Base-by-base conservation (phyloP, 2,113 vertebrate species). In the Budorcas taxicolor region DNA sequence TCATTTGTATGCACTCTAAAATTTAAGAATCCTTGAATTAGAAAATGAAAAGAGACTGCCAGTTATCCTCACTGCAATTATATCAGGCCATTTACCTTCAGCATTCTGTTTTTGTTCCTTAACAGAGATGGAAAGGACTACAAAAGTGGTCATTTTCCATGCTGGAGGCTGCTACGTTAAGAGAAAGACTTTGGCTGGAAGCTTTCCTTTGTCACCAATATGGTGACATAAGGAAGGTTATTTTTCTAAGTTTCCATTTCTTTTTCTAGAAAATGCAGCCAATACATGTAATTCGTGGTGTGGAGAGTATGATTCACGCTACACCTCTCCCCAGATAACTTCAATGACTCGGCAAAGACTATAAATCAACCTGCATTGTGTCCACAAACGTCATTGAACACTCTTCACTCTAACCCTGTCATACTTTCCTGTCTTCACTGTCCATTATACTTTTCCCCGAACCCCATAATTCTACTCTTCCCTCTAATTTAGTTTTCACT, bases 251-350 rank as follows among this genome's bases (percentile, higher is more conserved):
- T 76, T 95, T 93, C 7, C 57, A 36, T 85, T 86, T 91, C 47
- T 91, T 19, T 33, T 91, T 97, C 60, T 91, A 40, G 40, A 95
- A 91, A 97, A 95, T 91, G 29, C 64, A 25, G 67, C 40, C 78
- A 93, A 57, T 52, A 60, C 14, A 80, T 87, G 12, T 50, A 94
- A 90, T 96, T 76, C 55, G 25, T 43, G 83, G 2, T 17, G 1
- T 94, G 67, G 80, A 91, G 33, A 81, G 7, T 45, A 81, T 74
- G 58, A 97, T 57, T 80, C 31, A 43, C 7, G 13, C 15, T 52
- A 29, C 14, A 52, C 12, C 12, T 87, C 36, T 64, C 27, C 74
- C 62, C 13, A 53, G 62, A 80, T 81, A 91, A 55, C 13, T 11
- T 33, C 12, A 52, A 8, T 76, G 58, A 8, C 14, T 82, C 33